Evolutionary conservation across 1,140 invertebrate species (phyloP).

Genomic region (Cryptotermes secundus): DNA sequence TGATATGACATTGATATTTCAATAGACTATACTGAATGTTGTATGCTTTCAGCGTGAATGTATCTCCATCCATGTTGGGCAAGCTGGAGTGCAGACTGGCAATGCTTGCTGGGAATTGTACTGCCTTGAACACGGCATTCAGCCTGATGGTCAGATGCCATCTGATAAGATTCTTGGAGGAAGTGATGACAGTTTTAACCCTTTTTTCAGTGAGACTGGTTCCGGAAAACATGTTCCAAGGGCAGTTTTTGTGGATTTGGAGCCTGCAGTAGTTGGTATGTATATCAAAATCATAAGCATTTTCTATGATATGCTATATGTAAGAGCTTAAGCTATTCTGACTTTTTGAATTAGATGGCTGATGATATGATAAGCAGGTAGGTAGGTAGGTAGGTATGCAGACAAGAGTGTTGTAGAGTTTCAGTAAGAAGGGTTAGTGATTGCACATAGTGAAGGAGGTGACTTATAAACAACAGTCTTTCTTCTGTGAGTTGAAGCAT

Average conservation of each 20-base stretch:
- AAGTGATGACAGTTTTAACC: constrained; percentile 83
- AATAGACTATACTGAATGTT: too few species aligned
- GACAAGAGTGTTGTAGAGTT: too few species aligned
- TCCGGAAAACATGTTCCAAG: constrained; percentile 81
- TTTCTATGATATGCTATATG: neutral
- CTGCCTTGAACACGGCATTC: constrained; percentile 87
- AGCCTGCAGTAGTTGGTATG: constrained; percentile 71
- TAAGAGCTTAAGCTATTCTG: too few species aligned
- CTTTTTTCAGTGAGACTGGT: constrained; percentile 88
- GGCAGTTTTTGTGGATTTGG: constrained; percentile 65
- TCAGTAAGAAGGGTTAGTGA: too few species aligned
- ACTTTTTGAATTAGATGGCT: too few species aligned
- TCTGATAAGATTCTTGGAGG: constrained; percentile 63
- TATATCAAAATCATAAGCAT: constrained; percentile 38
- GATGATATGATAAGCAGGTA: too few species aligned
- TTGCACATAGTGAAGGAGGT: too few species aligned
- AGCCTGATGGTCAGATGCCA: constrained; percentile 79
- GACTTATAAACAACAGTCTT: too few species aligned
- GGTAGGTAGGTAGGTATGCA: too few species aligned
- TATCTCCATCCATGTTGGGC: constrained; percentile 84
- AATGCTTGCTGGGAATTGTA: constrained; percentile 86
- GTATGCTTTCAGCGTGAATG: constrained; percentile 68
- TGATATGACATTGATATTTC: too few species aligned
- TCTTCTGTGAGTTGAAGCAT: too few species aligned
- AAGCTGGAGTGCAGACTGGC: constrained; percentile 88